Percentiles rank a stretch among this genome's conserved stretches.
phyloP scores from a whole-genome alignment of 2,797 vertebrate species.

The Poecilia picta region DNA sequence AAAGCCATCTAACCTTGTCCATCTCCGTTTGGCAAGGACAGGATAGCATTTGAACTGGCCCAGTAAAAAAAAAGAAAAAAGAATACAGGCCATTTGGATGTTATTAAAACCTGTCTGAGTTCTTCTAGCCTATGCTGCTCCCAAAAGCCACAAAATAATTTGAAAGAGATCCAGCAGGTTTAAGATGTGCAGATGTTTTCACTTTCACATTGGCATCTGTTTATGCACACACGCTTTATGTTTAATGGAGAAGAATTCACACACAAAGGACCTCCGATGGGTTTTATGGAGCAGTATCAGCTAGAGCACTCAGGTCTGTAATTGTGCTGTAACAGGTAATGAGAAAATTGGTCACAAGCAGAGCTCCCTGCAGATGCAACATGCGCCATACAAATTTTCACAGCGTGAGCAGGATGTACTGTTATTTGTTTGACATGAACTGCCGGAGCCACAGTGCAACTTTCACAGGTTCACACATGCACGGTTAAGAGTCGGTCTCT shows the following conservation, averaged over 20 bases:
- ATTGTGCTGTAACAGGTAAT: slow-evolving; percentile 79
- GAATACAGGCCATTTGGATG: slow-evolving; percentile 73
- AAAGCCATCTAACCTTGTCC: slow-evolving; percentile 74
- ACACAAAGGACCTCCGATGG: slow-evolving; percentile 79
- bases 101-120: slow-evolving; percentile 77
- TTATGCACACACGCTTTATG: slow-evolving; percentile 82
- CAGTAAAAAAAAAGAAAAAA: slow-evolving; percentile 50
- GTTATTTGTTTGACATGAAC: slow-evolving; percentile 45
- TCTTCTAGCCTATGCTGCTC: slow-evolving; percentile 67
- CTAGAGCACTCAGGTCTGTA: slow-evolving; percentile 79
- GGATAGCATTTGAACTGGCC: slow-evolving; percentile 63
- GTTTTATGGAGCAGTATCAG: slow-evolving; percentile 82
- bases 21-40: slow-evolving; percentile 54
- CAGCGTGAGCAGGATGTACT: slow-evolving; percentile 64
- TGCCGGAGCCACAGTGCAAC: slow-evolving; percentile 40
- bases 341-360: slow-evolving; percentile 81
- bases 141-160: slow-evolving; percentile 81
- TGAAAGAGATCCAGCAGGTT: slow-evolving; percentile 81
- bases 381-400: slow-evolving; percentile 69
- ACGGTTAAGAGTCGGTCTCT: slow-evolving; percentile 43
- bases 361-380: slow-evolving; percentile 73
- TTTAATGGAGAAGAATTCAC: slow-evolving; percentile 60
- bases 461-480: slow-evolving; percentile 47
- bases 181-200: slow-evolving; percentile 86
- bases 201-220: slow-evolving; percentile 84